Evolutionary conservation across 2,113 vertebrate species (phyloP), one percentile per base, ranked within the genome.

Genomic region (Sinosuthora webbiana): DNA sequence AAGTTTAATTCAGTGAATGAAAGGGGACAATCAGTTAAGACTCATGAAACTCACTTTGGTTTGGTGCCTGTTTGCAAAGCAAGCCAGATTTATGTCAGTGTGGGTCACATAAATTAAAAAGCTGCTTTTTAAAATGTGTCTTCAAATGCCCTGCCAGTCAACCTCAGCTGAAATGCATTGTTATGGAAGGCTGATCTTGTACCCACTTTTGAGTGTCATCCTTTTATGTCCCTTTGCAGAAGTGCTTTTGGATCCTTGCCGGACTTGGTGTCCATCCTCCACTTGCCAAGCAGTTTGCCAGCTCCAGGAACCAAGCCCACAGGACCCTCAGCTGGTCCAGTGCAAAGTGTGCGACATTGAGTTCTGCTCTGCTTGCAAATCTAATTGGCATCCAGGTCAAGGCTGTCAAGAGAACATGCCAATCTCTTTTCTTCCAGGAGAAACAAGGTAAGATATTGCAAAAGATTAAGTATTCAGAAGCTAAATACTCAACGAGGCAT

Each of bases 201-300:
- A 83, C 57, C 25, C 0, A 0, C 59, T 63, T 88, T 87, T 92
- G 73, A 90, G 64, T 96, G 49, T 82, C 62, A 10, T 49, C 81
- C 56, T 87, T 89, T 92, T 92, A 18, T 93, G 30, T 88, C 69
- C n/a, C 39, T 70, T 79, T 89, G 35, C 83, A 99, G 99, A 99
- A 98, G 99, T 99, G 83, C 98, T 99, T 91, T 96, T 99, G 97
- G 99, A 99, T 97, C 99, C 99, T 1, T 99, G 99, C 95, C 98
- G 99, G 97, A 99, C 99, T 6, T 99, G 99, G 99, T 99, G 99
- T 98, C 99, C 99, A 1, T 99, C 98, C 7, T 99, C 99, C 30
- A 98, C 98, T 79, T 99, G 99, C 98, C 99, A 99, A 95, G 99
- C 99, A 1, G 99, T 99, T 95, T 99, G 99, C 97, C 99, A 99